phyloP scores from a whole-genome alignment of 2,113 vertebrate species.

The Hiodon alosoides region DNA sequence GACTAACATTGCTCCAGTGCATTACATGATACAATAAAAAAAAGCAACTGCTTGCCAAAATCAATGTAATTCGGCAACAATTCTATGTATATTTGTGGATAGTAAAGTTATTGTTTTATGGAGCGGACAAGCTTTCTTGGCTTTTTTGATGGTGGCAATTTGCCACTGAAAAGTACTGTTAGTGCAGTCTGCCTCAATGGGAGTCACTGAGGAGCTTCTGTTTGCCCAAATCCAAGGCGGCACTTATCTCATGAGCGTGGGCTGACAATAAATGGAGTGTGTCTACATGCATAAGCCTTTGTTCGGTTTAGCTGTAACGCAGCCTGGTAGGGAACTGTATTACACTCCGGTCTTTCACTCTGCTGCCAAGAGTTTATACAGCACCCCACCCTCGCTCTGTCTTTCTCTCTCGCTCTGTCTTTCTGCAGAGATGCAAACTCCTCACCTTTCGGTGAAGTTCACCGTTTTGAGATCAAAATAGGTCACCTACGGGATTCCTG shows the following conservation, averaged over 20 bases:
- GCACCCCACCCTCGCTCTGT: background rate
- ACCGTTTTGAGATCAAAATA: no score
- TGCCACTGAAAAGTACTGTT: slow-evolving; percentile 8
- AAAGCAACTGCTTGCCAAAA: background rate
- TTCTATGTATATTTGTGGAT: slow-evolving; percentile 16
- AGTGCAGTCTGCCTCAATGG: background rate
- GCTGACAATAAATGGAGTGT: slow-evolving; percentile 11
- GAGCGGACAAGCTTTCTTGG: background rate
- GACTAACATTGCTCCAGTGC: background rate
- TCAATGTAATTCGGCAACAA: slow-evolving; percentile 10
- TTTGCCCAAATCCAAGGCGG: background rate
- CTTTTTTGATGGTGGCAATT: background rate
- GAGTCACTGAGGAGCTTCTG: slow-evolving; percentile 12
- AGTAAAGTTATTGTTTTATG: background rate
- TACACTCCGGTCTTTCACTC: background rate
- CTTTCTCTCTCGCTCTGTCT: no score
- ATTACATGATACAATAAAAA: background rate
- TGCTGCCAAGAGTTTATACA: background rate
- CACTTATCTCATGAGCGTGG: background rate
- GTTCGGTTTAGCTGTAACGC: background rate
- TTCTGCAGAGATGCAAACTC: no score
- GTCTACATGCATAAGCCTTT: slow-evolving; percentile 1
- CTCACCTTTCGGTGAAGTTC: no score
- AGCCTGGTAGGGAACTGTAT: background rate
- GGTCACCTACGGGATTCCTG: no score